phyloP scores from a whole-genome alignment of 2,888 invertebrate genomes.

The Flabesymbios commensalis region DNA sequence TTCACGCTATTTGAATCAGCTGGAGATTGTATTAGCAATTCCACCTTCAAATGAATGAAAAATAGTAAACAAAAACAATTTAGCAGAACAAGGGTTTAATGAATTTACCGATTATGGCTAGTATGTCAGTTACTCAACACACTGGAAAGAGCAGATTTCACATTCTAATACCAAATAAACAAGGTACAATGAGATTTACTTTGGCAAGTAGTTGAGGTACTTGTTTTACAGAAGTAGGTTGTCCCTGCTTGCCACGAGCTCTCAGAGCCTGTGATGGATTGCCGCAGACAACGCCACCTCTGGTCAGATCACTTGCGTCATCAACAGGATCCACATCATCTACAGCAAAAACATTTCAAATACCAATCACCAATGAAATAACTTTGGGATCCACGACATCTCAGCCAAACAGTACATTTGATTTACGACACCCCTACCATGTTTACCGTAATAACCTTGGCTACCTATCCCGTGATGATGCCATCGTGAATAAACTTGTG shows the following conservation, averaged over 20 bases:
- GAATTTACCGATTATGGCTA: too few relatives aligned
- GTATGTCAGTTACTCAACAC: too few relatives aligned
- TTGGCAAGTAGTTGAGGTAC: background rate
- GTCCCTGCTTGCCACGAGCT: slow-evolving; percentile 34
- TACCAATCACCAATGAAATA: too few relatives aligned
- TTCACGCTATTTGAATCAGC: too few relatives aligned
- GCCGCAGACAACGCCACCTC: slow-evolving; percentile 58
- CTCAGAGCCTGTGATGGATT: slow-evolving; percentile 59
- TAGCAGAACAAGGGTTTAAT: too few relatives aligned
- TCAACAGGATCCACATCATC: slow-evolving; percentile 38
- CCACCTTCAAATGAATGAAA: too few relatives aligned
- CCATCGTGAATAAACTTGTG: too few relatives aligned
- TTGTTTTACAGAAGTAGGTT: slow-evolving; percentile 2
- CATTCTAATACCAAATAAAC: background rate
- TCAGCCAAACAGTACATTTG: background rate
- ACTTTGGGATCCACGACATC: background rate
- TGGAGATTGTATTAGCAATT: too few relatives aligned
- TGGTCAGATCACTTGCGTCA: slow-evolving; percentile 53
- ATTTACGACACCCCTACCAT: too few relatives aligned
- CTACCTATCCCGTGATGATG: too few relatives aligned
- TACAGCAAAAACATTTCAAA: slow-evolving; percentile 5
- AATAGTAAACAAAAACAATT: background rate
- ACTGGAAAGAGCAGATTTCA: too few relatives aligned
- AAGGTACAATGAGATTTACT: background rate
- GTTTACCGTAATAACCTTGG: too few relatives aligned